Evolutionary conservation across 2,888 invertebrate species (phyloP).

Genomic region (Agrochola lota): DNA sequence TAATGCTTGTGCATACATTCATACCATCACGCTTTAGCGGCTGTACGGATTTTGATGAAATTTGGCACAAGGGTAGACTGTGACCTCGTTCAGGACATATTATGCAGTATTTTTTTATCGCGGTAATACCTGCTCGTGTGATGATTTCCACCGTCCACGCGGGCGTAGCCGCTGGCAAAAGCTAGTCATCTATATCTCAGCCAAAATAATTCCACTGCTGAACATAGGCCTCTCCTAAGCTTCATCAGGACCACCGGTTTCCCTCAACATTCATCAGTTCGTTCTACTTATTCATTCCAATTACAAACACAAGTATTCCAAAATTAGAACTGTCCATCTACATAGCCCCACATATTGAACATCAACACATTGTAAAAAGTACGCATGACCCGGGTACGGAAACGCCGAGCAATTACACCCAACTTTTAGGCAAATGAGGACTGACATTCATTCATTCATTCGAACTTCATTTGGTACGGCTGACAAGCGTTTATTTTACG

Average conservation of each 20-base stretch:
- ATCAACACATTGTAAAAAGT: constrained; percentile 53
- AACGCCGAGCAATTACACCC: constrained; percentile 61
- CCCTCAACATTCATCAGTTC: not conserved
- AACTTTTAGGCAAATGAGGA: constrained; percentile 60
- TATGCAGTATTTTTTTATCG: too few relatives aligned
- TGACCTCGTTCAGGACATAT: too few relatives aligned
- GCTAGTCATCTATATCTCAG: not conserved
- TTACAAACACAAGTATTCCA: not conserved
- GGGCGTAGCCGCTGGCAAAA: too few relatives aligned
- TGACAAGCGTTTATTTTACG: constrained; percentile 67
- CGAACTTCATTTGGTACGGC: constrained; percentile 71
- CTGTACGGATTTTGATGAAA: too few relatives aligned
- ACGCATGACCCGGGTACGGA: constrained; percentile 48
- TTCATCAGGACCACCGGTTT: not conserved
- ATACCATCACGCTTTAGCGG: too few relatives aligned
- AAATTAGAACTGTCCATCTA: constrained; percentile 13
- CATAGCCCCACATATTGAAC: not conserved
- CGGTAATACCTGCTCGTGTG: too few relatives aligned
- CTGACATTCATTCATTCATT: constrained; percentile 72
- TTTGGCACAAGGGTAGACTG: too few relatives aligned
- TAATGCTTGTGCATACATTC: too few relatives aligned
- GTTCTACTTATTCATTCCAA: not conserved
- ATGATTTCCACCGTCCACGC: too few relatives aligned
- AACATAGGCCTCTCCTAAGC: not conserved
- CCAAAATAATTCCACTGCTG: not conserved